phyloP scores from a whole-genome alignment of 2,888 invertebrate species.

The Apomyelois bistriatella region DNA sequence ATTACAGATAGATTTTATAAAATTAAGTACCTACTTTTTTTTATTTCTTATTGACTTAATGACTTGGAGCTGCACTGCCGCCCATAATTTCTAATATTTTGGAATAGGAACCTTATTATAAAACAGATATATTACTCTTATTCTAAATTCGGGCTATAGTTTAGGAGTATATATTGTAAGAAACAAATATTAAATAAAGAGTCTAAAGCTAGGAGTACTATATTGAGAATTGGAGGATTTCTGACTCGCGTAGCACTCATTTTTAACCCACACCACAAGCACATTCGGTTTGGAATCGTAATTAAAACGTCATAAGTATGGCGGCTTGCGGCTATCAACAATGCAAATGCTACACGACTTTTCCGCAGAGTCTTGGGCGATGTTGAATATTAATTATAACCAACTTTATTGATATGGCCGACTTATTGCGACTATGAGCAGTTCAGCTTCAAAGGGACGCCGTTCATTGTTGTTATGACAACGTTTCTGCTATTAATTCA shows the following conservation, averaged over 20 bases:
- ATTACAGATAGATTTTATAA: too few species aligned
- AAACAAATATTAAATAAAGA: too few species aligned
- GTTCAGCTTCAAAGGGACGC: background rate
- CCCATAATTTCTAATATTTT: too few species aligned
- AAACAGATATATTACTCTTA: too few species aligned
- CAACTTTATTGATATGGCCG: constrained; percentile 11
- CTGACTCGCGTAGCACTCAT: constrained; percentile 16
- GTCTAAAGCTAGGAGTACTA: too few species aligned
- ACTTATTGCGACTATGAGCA: constrained; percentile 6
- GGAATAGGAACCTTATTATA: too few species aligned
- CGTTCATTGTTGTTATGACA: background rate
- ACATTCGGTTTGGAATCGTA: constrained; percentile 56
- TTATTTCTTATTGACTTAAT: too few species aligned
- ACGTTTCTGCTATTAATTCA: background rate
- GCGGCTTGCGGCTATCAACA: constrained; percentile 38
- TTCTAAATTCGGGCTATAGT: too few species aligned
- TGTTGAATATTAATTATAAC: constrained; percentile 27
- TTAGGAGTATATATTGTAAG: too few species aligned
- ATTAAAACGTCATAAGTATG: constrained; percentile 71
- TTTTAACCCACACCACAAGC: constrained; percentile 28
- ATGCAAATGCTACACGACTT: constrained; percentile 42
- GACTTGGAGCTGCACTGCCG: too few species aligned
- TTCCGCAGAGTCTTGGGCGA: background rate
- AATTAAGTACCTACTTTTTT: too few species aligned
- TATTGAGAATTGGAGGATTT: too few species aligned